A percentile compares a stretch with the other conserved stretches of the same genome.
These are phyloP conservation scores for Mastomys coucha DNA, from an alignment of 2,113 vertebrate genomes.

Conservation along the genomic window DNA sequence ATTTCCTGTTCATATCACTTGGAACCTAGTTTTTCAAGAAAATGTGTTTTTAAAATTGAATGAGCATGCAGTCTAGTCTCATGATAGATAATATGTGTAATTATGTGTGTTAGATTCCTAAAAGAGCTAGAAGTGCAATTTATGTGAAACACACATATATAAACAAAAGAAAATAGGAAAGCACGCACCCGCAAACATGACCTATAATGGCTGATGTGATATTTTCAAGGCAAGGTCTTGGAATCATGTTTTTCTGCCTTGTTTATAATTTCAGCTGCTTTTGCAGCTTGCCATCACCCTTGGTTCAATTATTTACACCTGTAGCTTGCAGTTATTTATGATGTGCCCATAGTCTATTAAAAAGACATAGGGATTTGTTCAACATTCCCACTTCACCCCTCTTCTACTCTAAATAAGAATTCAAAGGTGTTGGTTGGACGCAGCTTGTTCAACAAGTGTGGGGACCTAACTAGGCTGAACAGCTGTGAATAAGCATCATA, in stretches of 20 bases:
- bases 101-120: slow-evolving; percentile 36
- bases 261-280: not conserved
- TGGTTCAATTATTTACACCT: not conserved
- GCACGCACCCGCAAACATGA: not conserved
- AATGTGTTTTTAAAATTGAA: slow-evolving; percentile 62
- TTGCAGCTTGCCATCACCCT: not conserved
- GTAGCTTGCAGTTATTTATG: not conserved
- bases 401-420: not conserved
- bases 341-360: not conserved
- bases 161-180: slow-evolving; percentile 33
- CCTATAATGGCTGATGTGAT: not conserved
- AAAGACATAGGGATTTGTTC: not conserved
- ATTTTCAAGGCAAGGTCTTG: slow-evolving; percentile 16
- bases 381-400: not conserved
- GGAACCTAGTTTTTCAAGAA: slow-evolving; percentile 71
- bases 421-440: not conserved
- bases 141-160: not conserved
- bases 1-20: slow-evolving; percentile 63
- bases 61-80: slow-evolving; percentile 43
- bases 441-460: not conserved
- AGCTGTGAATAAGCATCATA: not conserved
- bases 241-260: not conserved
- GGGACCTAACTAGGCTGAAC: not conserved
- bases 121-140: slow-evolving; percentile 40
- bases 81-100: slow-evolving; percentile 38